Evolutionary conservation across 2,113 vertebrate species (phyloP).

Genomic region (Macroglossus sobrinus): DNA sequence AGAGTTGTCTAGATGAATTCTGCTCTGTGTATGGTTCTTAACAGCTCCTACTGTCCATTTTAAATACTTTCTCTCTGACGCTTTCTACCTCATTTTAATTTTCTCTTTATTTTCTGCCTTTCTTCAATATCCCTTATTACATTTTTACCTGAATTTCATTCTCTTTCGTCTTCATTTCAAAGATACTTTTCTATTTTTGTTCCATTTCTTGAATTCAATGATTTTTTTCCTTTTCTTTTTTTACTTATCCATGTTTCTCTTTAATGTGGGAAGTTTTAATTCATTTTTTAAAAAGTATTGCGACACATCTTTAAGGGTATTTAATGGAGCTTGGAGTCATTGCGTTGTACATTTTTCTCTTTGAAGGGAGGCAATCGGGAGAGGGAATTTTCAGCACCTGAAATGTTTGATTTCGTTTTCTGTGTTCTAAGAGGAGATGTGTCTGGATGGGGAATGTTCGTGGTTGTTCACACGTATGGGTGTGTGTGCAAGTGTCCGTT

Average conservation of each 20-base stretch:
- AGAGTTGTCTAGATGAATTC: accelerated
- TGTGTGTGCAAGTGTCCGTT: neutral
- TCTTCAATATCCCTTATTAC: neutral
- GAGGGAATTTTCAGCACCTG: no score
- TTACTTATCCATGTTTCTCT: neutral
- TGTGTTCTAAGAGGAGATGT: neutral
- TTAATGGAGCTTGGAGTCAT: neutral
- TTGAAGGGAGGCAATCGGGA: neutral
- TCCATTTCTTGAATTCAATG: neutral
- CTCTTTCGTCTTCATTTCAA: neutral
- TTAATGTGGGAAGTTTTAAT: neutral
- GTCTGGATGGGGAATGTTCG: accelerated
- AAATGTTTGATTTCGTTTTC: neutral
- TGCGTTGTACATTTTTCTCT: neutral
- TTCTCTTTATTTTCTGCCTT: neutral
- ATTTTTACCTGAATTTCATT: neutral
- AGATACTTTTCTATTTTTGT: neutral
- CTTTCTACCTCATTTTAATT: neutral
- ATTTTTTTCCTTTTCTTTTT: neutral
- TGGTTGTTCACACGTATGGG: accelerated
- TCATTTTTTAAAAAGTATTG: neutral
- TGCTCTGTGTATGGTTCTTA: accelerated
- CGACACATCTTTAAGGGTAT: neutral
- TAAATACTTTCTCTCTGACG: neutral
- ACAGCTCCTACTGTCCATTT: neutral